phyloP scores from a whole-genome alignment of 2,888 invertebrate species.

The Corbicula japonica region DNA sequence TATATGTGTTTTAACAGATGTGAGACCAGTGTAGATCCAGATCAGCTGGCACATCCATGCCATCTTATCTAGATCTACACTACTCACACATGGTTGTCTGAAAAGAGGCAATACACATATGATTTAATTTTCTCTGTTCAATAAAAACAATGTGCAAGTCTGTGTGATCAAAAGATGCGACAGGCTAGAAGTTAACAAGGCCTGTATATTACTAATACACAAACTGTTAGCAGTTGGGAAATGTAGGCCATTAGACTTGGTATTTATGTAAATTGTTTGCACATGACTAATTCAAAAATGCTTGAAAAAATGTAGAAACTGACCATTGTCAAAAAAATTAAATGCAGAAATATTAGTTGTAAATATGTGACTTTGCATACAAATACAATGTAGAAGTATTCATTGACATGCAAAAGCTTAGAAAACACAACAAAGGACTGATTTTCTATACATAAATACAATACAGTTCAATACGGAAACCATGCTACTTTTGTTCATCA shows the following conservation, averaged over 20 bases:
- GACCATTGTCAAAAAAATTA: constrained; percentile 1
- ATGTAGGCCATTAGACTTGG: too few relatives aligned
- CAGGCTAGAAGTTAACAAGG: not conserved
- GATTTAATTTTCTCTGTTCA: not conserved
- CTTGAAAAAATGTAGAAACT: constrained; percentile 2
- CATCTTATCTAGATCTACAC: too few relatives aligned
- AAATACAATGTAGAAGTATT: not conserved
- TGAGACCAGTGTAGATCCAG: too few relatives aligned
- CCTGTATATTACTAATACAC: not conserved
- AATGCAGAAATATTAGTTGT: constrained; percentile 14
- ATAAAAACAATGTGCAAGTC: not conserved
- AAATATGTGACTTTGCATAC: constrained; percentile 20
- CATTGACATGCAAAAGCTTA: constrained; percentile 12
- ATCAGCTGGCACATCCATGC: too few relatives aligned
- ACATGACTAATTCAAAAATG: constrained; percentile 3
- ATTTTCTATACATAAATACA: not conserved
- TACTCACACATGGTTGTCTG: too few relatives aligned
- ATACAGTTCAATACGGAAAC: not conserved
- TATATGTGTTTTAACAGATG: too few relatives aligned
- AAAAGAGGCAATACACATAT: too few relatives aligned
- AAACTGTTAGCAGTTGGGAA: not conserved
- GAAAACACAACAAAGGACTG: constrained; percentile 3
- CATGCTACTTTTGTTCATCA: not conserved
- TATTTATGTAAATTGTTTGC: constrained; percentile 9
- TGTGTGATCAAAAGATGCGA: not conserved